phyloP scores from a whole-genome alignment of 2,888 invertebrate genomes.

The Drosophila tripunctata region DNA sequence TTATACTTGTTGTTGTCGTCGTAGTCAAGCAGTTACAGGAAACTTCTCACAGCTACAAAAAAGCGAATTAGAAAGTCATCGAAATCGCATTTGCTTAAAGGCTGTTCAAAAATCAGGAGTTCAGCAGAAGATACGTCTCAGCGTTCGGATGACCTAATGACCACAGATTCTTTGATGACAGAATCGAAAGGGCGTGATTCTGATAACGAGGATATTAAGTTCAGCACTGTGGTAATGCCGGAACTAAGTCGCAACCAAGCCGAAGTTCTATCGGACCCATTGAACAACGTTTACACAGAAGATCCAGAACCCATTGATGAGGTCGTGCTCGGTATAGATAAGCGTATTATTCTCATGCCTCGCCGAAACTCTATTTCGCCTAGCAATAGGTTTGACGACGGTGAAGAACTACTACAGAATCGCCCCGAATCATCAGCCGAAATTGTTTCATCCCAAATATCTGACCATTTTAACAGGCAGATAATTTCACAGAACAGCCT shows the following conservation, averaged over 20 bases:
- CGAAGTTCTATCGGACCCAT: neutral
- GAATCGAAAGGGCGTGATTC: neutral
- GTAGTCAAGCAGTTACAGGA: slow-evolving; percentile 33
- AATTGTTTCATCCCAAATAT: neutral
- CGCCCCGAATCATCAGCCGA: slow-evolving; percentile 5
- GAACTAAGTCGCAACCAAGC: neutral
- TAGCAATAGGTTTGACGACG: neutral
- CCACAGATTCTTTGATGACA: neutral
- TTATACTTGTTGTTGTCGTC: neutral
- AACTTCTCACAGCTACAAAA: neutral
- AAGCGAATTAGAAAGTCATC: slow-evolving; percentile 17
- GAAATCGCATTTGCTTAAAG: slow-evolving; percentile 17
- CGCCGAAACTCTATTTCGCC: neutral
- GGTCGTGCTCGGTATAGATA: neutral
- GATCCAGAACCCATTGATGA: slow-evolving; percentile 8
- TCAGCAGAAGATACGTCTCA: neutral
- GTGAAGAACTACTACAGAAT: neutral
- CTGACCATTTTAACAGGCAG: slow-evolving; percentile 10
- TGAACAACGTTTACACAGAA: neutral
- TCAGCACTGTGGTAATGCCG: neutral
- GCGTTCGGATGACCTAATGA: neutral
- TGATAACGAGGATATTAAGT: neutral
- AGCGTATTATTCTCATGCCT: slow-evolving; percentile 6
- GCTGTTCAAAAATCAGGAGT: neutral
- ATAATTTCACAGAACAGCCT: slow-evolving; percentile 6